Evolutionary conservation across 2,113 vertebrate genomes (phyloP).

Genomic region (Dipodomys stephensi): DNA sequence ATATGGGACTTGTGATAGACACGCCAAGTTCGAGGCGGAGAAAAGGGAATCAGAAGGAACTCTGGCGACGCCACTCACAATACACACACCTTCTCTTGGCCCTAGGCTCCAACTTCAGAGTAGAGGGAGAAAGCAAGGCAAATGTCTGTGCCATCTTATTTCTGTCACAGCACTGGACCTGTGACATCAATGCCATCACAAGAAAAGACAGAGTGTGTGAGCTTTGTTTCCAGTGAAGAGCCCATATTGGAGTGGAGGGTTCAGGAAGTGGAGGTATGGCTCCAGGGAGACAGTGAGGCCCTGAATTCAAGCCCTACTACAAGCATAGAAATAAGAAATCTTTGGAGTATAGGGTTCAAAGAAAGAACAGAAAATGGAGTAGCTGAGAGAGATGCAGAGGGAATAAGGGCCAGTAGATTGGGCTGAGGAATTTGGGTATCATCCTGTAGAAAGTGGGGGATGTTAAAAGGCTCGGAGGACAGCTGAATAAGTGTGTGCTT

Average conservation of each 20-base stretch:
- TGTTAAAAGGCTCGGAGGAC: background rate
- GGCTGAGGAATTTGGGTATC: background rate
- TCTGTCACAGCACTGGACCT: background rate
- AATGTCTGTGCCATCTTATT: background rate
- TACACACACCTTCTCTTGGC: background rate
- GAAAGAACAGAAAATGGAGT: constrained; percentile 1
- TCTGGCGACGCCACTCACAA: background rate
- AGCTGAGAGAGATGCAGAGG: background rate
- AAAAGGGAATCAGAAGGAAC: background rate
- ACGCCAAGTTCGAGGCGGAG: background rate
- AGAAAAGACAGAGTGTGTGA: background rate
- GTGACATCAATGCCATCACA: background rate
- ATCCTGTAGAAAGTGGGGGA: background rate
- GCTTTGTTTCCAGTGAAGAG: background rate
- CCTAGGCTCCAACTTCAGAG: background rate
- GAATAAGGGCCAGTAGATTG: background rate
- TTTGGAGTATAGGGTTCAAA: constrained; percentile 12
- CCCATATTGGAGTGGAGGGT: background rate
- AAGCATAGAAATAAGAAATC: too few relatives aligned
- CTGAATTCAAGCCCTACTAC: too few relatives aligned
- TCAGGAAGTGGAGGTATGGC: background rate
- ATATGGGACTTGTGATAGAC: constrained; percentile 17
- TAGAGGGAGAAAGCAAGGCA: background rate
- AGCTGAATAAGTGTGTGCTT: background rate
- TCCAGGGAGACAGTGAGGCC: too few relatives aligned